phyloP scores from a whole-genome alignment of 2,113 vertebrate species.

The Ursus arctos region DNA sequence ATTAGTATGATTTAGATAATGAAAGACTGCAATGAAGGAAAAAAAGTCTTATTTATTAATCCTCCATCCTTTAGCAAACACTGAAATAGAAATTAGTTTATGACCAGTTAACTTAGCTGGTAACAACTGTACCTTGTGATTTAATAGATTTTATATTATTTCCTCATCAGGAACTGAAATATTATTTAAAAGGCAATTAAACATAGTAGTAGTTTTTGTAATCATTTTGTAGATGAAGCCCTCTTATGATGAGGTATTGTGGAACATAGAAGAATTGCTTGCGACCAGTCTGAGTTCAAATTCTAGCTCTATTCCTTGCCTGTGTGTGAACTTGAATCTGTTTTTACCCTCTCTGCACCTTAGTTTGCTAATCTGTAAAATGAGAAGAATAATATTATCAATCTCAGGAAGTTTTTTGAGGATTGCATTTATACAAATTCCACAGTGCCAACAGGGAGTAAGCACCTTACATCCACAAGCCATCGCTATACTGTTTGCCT shows the following conservation, averaged over 20 bases:
- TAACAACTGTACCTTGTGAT: not conserved
- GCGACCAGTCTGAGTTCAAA: not conserved
- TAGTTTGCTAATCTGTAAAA: not conserved
- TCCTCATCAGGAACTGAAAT: not conserved
- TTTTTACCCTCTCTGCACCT: not conserved
- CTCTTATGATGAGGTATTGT: not conserved
- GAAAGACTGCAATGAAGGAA: not conserved
- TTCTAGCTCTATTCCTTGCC: not conserved
- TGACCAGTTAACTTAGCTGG: not conserved
- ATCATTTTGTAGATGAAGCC: not conserved
- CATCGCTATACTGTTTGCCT: not conserved
- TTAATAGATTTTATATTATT: not conserved
- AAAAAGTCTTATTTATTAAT: not conserved
- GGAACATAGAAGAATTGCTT: not conserved
- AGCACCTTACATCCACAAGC: not conserved
- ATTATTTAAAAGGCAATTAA: not conserved
- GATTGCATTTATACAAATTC: not conserved
- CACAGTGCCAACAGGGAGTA: too few relatives aligned
- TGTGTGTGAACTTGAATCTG: not conserved
- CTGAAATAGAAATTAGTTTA: not conserved
- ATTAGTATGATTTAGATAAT: not conserved
- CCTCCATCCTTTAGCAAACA: not conserved
- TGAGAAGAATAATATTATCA: not conserved
- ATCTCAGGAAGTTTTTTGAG: not conserved
- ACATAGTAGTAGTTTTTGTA: not conserved